Evolutionary conservation across 2,113 vertebrate species (phyloP).

Genomic region (Athene noctua): DNA sequence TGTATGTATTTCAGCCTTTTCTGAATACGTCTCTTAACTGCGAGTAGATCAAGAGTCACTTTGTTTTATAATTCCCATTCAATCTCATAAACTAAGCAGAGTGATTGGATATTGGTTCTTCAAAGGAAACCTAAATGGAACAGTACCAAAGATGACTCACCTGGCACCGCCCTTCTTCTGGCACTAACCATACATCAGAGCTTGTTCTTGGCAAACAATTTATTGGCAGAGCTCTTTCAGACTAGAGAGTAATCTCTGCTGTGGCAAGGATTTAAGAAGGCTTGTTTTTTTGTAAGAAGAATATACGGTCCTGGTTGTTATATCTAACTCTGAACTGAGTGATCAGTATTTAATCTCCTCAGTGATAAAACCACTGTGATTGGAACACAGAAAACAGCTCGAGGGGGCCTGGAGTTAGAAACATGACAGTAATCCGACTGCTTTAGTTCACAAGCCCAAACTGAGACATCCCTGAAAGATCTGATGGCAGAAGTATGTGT

Average conservation of each 20-base stretch:
- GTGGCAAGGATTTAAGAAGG: not conserved
- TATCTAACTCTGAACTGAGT: not conserved
- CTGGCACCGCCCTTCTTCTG: not conserved
- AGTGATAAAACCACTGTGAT: not conserved
- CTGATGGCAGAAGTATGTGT: not conserved
- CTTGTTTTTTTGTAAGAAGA: not conserved
- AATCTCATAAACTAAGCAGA: not conserved
- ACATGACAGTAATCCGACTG: not conserved
- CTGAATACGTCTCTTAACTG: not conserved
- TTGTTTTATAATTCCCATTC: not conserved
- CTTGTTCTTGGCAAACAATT: not conserved
- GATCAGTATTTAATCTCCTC: not conserved
- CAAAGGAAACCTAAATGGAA: not conserved
- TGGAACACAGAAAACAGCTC: not conserved
- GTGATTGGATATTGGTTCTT: not conserved
- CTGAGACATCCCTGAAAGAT: not conserved
- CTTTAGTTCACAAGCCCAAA: not conserved
- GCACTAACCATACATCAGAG: not conserved
- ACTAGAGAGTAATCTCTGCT: not conserved
- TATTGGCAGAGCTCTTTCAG: not conserved
- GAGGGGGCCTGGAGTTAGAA: not conserved
- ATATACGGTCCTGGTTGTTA: not conserved
- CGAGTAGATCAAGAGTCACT: not conserved
- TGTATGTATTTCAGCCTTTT: not conserved
- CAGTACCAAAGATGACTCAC: not conserved